Evolutionary conservation across 92 coral and sea anemone species (phyloP).

Genomic region (Zoanthus gigantus): DNA sequence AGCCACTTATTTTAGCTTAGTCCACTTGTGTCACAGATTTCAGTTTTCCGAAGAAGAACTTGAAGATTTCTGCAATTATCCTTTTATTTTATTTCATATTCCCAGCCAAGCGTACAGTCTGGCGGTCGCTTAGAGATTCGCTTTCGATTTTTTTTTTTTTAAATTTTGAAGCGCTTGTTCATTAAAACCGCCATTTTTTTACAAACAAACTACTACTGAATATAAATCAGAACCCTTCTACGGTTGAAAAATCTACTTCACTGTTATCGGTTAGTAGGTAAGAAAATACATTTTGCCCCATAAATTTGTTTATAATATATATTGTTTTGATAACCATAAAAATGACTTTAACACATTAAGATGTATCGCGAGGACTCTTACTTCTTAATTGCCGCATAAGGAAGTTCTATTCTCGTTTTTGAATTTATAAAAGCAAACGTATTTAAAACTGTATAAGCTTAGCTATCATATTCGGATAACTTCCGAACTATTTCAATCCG

Average conservation of each 20-base stretch:
- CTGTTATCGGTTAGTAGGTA: background rate
- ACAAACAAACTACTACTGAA: background rate
- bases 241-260: background rate
- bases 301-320: background rate
- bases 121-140: background rate
- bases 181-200: slow-evolving; percentile 1
- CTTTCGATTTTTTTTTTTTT: background rate
- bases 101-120: too few relatives aligned
- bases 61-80: background rate
- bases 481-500: too few relatives aligned
- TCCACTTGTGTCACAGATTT: background rate
- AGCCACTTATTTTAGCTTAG: background rate
- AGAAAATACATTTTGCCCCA: background rate
- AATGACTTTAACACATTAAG: background rate
- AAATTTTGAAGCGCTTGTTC: background rate
- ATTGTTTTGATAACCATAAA: background rate
- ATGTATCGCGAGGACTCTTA: too few relatives aligned
- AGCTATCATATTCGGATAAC: too few relatives aligned
- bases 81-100: background rate
- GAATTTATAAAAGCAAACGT: too few relatives aligned
- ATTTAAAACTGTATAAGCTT: too few relatives aligned
- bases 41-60: background rate
- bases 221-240: slow-evolving; percentile 11
- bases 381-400: too few relatives aligned
- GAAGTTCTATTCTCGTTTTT: too few relatives aligned